Evolutionary conservation across 2,797 vertebrate genomes (phyloP).

Genomic region (Australoheros facetus): DNA sequence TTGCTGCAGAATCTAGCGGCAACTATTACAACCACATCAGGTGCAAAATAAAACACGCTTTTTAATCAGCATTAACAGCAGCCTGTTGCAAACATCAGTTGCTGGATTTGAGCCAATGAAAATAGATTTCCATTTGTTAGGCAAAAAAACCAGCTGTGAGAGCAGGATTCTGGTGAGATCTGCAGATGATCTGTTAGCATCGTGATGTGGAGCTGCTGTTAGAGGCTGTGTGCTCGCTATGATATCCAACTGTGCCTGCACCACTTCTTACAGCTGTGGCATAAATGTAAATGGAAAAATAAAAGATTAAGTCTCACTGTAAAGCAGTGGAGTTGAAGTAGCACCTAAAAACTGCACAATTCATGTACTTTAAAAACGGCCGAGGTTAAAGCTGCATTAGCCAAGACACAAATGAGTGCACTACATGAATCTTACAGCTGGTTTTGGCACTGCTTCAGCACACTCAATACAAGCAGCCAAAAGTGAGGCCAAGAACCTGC

Average conservation of each 20-base stretch:
- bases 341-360: too few species aligned
- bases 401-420: neutral
- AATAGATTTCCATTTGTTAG: neutral
- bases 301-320: too few species aligned
- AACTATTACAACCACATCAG: neutral
- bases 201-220: too few species aligned
- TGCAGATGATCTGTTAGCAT: neutral
- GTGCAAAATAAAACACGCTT: neutral
- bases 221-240: accelerated
- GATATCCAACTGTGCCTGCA: neutral
- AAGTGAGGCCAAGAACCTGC: conserved; percentile 32
- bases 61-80: neutral
- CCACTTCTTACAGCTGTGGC: accelerated
- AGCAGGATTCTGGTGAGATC: neutral
- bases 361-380: too few species aligned
- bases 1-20: neutral
- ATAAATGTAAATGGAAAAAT: neutral
- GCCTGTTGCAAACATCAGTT: too few species aligned
- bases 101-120: neutral
- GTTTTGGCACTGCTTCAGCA: neutral
- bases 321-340: too few species aligned
- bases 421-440: neutral
- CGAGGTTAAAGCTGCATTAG: neutral
- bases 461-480: neutral
- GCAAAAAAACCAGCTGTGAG: too few species aligned